Percentiles rank a stretch among this genome's conserved stretches.
Evolutionary conservation across 1,140 invertebrate species (phyloP).

Genomic region (Bombus vancouverensis): DNA sequence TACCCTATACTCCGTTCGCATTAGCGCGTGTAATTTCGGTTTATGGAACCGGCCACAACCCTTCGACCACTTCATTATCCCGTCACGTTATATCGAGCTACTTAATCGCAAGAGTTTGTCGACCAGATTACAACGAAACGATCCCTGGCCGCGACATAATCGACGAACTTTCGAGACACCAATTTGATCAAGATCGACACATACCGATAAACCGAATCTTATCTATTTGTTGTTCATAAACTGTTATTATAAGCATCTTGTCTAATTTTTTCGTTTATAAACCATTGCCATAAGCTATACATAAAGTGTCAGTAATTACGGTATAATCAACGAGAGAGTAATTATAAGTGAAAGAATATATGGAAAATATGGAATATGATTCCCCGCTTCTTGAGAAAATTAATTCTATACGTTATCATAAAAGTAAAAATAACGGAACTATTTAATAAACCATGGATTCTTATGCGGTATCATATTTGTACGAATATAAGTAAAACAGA

Average conservation of each 20-base stretch:
- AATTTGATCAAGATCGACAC: not conserved
- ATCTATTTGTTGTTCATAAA: not conserved
- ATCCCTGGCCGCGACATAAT: conserved; percentile 61
- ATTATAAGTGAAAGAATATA: too few species aligned
- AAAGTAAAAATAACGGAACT: too few species aligned
- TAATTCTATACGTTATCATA: too few species aligned
- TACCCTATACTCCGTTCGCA: conserved; percentile 1
- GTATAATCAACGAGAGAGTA: too few species aligned
- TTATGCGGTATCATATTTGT: too few species aligned
- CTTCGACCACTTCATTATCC: conserved; percentile 65
- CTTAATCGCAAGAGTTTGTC: conserved; percentile 70
- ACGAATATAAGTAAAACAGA: too few species aligned
- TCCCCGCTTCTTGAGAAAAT: too few species aligned
- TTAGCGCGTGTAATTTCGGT: conserved; percentile 53
- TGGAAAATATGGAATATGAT: too few species aligned
- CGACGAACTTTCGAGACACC: conserved; percentile 64
- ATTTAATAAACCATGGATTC: too few species aligned
- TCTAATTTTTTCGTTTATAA: too few species aligned
- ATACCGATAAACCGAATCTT: not conserved
- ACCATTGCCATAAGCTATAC: not conserved
- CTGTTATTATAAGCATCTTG: too few species aligned
- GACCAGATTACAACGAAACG: conserved; percentile 58
- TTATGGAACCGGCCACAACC: conserved; percentile 44
- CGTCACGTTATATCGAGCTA: conserved; percentile 52
- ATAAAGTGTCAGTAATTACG: too few species aligned